Percentiles rank a stretch among this genome's conserved stretches.
Conservation (phyloP, 2,888 invertebrate species). For the Aspidiotus destructor region DNA sequence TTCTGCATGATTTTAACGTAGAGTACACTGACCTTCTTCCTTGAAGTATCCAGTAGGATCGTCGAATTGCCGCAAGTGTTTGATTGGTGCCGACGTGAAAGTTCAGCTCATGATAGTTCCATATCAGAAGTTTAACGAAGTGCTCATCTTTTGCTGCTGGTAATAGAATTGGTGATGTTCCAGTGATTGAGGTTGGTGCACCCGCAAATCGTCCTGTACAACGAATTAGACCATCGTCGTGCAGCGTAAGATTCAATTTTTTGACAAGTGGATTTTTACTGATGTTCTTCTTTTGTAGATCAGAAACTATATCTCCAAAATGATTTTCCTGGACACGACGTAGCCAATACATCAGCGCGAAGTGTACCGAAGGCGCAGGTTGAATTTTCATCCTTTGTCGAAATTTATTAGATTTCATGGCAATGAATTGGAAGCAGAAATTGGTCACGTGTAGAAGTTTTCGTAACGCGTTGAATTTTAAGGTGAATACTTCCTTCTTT, state of each 20-base stretch:
- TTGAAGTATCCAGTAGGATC: background rate
- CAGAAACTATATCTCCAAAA: no score
- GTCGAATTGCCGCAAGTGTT: background rate
- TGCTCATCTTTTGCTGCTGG: background rate
- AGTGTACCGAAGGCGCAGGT: no score
- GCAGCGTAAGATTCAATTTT: background rate
- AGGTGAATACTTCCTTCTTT: no score
- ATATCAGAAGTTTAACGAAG: background rate
- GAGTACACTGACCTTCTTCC: background rate
- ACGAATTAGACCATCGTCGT: background rate
- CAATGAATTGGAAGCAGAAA: background rate
- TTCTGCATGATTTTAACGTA: background rate
- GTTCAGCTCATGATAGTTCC: background rate
- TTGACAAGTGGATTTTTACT: background rate
- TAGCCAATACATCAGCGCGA: no score
- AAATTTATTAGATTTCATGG: no score
- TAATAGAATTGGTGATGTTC: background rate
- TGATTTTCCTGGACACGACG: no score
- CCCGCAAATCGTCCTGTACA: background rate
- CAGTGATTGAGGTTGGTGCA: background rate
- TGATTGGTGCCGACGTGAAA: background rate
- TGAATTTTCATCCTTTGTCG: no score
- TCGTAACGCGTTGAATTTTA: background rate
- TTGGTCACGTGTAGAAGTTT: background rate
- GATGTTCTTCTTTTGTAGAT: no score